Conservation (phyloP, 2,113 vertebrate genomes). For the Falcunculus frontatus region DNA sequence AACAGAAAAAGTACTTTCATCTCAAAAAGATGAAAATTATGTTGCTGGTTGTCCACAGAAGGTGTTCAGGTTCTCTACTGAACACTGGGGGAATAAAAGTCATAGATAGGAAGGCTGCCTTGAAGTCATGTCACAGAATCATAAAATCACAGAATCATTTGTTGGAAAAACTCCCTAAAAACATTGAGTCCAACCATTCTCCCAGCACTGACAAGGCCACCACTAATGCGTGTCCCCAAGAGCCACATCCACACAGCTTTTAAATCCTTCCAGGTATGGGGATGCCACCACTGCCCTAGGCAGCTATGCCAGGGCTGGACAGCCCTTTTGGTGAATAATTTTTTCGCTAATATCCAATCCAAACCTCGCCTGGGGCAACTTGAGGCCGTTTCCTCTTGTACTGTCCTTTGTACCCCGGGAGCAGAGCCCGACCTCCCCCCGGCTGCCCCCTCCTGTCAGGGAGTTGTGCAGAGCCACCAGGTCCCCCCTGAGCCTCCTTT, state of each 20-base stretch:
- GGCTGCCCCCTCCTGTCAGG: not conserved
- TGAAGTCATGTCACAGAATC: not conserved
- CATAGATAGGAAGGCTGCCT: not conserved
- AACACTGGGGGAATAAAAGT: not conserved
- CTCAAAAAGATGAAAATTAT: not conserved
- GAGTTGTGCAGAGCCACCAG: not conserved
- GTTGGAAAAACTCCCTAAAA: not conserved
- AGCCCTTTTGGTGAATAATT: accelerated
- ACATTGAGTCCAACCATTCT: not conserved
- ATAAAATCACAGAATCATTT: not conserved
- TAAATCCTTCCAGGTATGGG: not conserved
- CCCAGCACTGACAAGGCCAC: not conserved
- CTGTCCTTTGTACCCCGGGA: not conserved
- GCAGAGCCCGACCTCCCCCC: accelerated
- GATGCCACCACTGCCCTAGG: not conserved
- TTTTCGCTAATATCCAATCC: not conserved
- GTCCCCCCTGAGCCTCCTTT: not conserved
- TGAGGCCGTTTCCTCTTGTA: not conserved
- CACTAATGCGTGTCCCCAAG: accelerated
- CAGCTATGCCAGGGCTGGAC: not conserved
- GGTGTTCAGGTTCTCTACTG: not conserved
- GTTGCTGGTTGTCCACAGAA: not conserved
- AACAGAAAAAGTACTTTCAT: not conserved
- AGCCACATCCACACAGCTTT: not conserved
- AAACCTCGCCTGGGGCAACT: accelerated